These are phyloP conservation scores for Baryphthengus martii DNA, from an alignment of 2,113 vertebrate species.

Conservation along the genomic window DNA sequence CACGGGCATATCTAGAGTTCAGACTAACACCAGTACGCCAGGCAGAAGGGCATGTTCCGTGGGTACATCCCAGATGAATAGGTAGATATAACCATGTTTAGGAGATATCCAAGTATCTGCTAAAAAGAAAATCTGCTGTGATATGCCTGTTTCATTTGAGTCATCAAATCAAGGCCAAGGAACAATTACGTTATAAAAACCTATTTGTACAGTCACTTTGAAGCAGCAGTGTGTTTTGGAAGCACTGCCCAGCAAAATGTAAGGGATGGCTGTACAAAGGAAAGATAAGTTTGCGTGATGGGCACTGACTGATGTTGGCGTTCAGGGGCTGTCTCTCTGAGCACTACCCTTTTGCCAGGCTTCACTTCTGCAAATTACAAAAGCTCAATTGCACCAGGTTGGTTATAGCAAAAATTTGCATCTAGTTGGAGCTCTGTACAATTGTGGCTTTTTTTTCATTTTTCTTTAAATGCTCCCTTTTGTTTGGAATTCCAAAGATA, in stretches of 20 bases:
- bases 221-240: neutral
- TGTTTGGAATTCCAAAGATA: neutral
- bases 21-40: neutral
- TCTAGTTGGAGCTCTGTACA: neutral
- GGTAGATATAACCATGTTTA: neutral
- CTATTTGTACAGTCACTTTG: neutral
- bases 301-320: fast-evolving
- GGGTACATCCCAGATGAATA: neutral
- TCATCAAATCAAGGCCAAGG: neutral
- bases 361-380: neutral
- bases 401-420: neutral
- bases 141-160: neutral
- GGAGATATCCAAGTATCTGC: neutral
- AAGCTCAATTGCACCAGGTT: neutral
- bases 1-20: neutral
- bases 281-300: neutral
- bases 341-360: neutral
- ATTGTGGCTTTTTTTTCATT: neutral
- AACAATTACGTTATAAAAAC: neutral
- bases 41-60: neutral
- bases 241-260: neutral
- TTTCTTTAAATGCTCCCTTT: neutral
- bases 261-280: neutral
- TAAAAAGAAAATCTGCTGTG: neutral
- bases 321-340: neutral